Percentiles rank a stretch among this genome's conserved stretches.
Conservation (phyloP, 30 jellyfish, hydroid and myxozoan genomes). For the Catostylus mosaicus region DNA sequence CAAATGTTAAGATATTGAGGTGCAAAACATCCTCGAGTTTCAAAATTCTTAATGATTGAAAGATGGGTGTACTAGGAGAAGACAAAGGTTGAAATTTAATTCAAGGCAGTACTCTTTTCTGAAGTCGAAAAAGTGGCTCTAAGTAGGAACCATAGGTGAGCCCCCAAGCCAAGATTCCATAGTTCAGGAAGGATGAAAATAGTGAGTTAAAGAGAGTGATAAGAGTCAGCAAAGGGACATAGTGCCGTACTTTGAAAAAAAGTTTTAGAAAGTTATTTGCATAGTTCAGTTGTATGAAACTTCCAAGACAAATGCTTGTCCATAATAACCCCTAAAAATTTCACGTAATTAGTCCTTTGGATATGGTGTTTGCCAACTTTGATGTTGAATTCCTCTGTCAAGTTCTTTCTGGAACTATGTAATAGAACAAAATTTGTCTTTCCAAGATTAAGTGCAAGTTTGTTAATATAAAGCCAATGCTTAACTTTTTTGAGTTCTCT, state of each 20-base stretch:
- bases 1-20: constrained; percentile 30
- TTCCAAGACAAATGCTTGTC: constrained; percentile 62
- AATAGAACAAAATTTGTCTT: neutral
- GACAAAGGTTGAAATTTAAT: constrained; percentile 19
- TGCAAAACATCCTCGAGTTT: constrained; percentile 33
- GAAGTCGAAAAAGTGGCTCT: constrained; percentile 21
- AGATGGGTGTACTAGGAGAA: constrained; percentile 5
- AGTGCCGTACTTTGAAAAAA: constrained; percentile 4
- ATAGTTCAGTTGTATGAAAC: constrained; percentile 49
- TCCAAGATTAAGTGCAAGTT: neutral
- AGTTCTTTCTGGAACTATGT: neutral
- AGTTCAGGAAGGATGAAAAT: constrained; percentile 26
- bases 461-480: too few relatives aligned
- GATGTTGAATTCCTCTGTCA: neutral
- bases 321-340: constrained; percentile 19
- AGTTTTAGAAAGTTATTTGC: constrained; percentile 37
- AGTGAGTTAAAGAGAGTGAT: constrained; percentile 28
- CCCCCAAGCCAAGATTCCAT: constrained; percentile 44
- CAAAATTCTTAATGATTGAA: constrained; percentile 15
- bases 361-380: constrained; percentile 2
- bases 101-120: constrained; percentile 13
- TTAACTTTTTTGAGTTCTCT: too few relatives aligned
- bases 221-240: constrained; percentile 22
- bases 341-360: constrained; percentile 1
- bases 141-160: constrained; percentile 20